Percentiles rank a stretch among this genome's conserved stretches.
Evolutionary conservation across 2,888 invertebrate species (phyloP).

Genomic region (Ptilodon capucinus): DNA sequence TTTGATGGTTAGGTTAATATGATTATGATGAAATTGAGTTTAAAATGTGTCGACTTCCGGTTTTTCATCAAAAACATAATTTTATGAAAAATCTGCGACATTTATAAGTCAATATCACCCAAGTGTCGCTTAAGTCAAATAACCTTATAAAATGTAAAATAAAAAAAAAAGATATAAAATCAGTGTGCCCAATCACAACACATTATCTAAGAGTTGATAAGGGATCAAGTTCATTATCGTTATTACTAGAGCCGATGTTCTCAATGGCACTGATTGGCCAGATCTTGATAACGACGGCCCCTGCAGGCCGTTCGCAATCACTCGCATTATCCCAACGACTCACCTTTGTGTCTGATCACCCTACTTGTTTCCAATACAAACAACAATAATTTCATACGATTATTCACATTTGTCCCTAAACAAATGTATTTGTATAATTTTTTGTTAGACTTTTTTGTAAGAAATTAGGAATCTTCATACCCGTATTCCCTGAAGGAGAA

Average conservation of each 20-base stretch:
- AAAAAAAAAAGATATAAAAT: too few relatives aligned
- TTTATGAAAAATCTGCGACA: too few relatives aligned
- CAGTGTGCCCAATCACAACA: not conserved
- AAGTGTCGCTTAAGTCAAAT: too few relatives aligned
- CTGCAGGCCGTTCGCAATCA: slow-evolving; percentile 40
- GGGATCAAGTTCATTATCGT: slow-evolving; percentile 32
- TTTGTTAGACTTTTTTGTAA: not conserved
- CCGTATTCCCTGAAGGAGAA: too few relatives aligned
- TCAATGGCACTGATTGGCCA: slow-evolving; percentile 70
- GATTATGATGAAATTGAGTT: too few relatives aligned
- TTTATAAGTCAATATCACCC: too few relatives aligned
- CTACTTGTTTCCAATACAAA: slow-evolving; percentile 48
- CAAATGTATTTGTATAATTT: slow-evolving; percentile 1
- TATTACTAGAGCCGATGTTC: slow-evolving; percentile 32
- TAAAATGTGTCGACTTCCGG: too few relatives aligned
- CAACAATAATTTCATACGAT: slow-evolving; percentile 30
- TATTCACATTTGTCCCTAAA: slow-evolving; percentile 13
- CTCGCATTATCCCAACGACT: slow-evolving; percentile 40
- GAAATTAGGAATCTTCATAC: not conserved
- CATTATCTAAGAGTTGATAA: slow-evolving; percentile 10
- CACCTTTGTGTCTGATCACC: slow-evolving; percentile 53
- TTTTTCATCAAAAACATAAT: too few relatives aligned
- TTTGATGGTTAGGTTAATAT: too few relatives aligned
- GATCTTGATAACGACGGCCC: slow-evolving; percentile 68
- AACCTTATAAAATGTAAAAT: too few relatives aligned